Conservation (phyloP, 2,888 invertebrate species). For the Rhabditoides inermis region DNA sequence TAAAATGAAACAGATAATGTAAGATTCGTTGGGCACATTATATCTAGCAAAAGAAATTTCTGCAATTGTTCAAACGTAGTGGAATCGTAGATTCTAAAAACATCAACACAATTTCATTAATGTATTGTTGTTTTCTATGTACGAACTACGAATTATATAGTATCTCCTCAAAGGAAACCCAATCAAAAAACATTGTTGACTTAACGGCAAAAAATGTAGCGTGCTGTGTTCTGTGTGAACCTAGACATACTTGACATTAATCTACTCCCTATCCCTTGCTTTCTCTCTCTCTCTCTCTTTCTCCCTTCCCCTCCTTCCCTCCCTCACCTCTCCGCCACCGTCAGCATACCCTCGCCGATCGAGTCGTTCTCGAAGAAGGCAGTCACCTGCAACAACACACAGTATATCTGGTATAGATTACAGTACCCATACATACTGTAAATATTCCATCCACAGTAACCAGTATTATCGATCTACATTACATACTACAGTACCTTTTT, state of each 20-base stretch:
- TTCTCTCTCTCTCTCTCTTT: background rate
- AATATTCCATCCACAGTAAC: too few relatives aligned
- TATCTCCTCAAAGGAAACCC: too few relatives aligned
- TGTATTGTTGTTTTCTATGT: too few relatives aligned
- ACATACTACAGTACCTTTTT: background rate
- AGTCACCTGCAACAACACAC: constrained; percentile 2
- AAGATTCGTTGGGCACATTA: background rate
- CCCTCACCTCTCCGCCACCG: constrained; percentile 30
- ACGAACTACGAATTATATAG: too few relatives aligned
- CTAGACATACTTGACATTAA: too few relatives aligned
- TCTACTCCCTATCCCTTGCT: background rate
- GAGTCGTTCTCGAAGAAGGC: constrained; percentile 26
- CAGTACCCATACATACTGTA: background rate
- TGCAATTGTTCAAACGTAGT: background rate
- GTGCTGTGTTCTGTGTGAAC: too few relatives aligned
- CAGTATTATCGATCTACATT: too few relatives aligned
- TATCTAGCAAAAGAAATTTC: background rate
- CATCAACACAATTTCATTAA: too few relatives aligned
- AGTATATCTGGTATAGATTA: background rate
- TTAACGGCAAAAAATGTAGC: too few relatives aligned
- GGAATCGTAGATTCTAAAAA: too few relatives aligned
- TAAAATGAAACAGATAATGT: background rate
- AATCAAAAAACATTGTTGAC: too few relatives aligned
- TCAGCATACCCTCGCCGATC: constrained; percentile 40
- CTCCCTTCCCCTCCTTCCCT: too few relatives aligned